Base-by-base conservation (phyloP, 1,140 invertebrate species). In the Orussus abietinus region DNA sequence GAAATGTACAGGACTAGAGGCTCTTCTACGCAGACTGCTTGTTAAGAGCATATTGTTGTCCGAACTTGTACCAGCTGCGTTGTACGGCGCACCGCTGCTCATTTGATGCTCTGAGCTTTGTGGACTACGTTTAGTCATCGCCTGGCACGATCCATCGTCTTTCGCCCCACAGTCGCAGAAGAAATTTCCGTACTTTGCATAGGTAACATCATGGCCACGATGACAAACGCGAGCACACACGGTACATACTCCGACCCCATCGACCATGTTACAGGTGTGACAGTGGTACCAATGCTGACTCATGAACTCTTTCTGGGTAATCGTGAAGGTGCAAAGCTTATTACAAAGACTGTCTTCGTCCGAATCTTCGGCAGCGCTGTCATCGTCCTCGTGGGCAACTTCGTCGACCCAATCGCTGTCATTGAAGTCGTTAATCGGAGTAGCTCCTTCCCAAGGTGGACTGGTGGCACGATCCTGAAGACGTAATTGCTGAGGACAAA, bases 121-220 rank as follows among this genome's bases (percentile, higher is more conserved):
- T 5, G 80, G 79, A 57, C 76, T 86, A 2, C 86, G 73, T 64
- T 88, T 88, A 0, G 84, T 82, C 26, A 90, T 72, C 10, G 88
- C 88, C 72, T 85, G 79, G 45, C 79, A 80, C 7, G 80, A 82
- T 1, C 83, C 82, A 63, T 96, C 92, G 48, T 94, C 90, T 68
- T 96, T 96, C 5, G 92, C 94, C 3, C 96, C 96, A 72, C 96
- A 99, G 66, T 99, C 95, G 66, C 96, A 99, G 74, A 98, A 98
- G 76, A 99, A 99, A 51, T 96, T 96, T 3, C 95, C 96, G 67
- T 90, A 96, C 66, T 98, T 99, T 12, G 95, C 91, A 69, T 98
- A 98, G 1, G 93, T 96, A 0, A 99, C 83, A 65, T 98, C 96
- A 67, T 98, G 95, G 9, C 90, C 91, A 47, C 89, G 84, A 66